These are phyloP conservation scores for Heterotilapia buettikoferi DNA, from an alignment of 2,113 vertebrate species.

Conservation along the genomic window DNA sequence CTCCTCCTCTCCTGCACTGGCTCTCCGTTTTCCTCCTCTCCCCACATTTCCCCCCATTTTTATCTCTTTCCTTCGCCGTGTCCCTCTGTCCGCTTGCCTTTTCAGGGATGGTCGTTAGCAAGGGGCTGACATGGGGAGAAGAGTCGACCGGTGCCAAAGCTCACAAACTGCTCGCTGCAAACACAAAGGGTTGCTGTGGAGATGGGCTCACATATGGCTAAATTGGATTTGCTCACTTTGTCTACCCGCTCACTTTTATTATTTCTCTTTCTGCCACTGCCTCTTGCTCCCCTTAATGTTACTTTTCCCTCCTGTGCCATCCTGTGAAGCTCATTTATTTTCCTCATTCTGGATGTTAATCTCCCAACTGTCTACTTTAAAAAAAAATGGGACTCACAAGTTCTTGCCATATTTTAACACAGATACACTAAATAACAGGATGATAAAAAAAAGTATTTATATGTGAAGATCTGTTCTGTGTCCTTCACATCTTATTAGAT, in stretches of 20 bases:
- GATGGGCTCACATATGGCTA: conserved; percentile 60
- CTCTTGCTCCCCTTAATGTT: conserved; percentile 6
- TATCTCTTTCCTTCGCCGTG: conserved; percentile 10
- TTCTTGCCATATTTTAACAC: neutral
- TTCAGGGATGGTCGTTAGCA: conserved; percentile 36
- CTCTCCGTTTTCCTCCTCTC: conserved; percentile 2
- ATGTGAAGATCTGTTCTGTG: neutral
- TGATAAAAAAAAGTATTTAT: neutral
- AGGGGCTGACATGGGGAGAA: conserved; percentile 21
- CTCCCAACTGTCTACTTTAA: neutral
- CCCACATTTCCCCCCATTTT: neutral
- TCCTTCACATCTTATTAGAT: neutral
- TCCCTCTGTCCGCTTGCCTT: neutral
- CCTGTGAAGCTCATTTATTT: neutral
- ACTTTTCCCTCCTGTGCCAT: neutral
- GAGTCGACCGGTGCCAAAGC: conserved; percentile 55
- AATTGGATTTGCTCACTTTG: conserved; percentile 54
- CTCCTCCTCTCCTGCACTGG: neutral
- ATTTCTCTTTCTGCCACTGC: conserved; percentile 17
- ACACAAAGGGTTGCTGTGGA: conserved; percentile 70
- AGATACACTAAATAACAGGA: neutral
- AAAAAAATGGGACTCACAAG: neutral
- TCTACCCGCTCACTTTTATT: conserved; percentile 18
- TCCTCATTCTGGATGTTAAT: neutral
- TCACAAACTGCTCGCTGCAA: conserved; percentile 59